A percentile compares a stretch with the other conserved stretches of the same genome.
phyloP scores from a whole-genome alignment of 53 echinoderm and acorn worm genomes.

The Henricia sp. region DNA sequence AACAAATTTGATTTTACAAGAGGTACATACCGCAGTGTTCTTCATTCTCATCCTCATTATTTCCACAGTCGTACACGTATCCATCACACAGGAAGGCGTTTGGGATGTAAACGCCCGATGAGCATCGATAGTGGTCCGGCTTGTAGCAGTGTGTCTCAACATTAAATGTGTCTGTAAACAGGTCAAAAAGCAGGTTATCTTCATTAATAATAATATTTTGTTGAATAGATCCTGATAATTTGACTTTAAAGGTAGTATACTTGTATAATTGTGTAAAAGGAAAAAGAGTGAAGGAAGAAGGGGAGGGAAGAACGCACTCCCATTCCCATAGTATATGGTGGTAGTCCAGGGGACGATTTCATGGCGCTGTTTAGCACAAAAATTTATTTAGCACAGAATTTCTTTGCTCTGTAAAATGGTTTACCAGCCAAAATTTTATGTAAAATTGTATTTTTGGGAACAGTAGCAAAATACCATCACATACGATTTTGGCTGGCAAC shows the following conservation, averaged over 20 bases:
- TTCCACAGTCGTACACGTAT: neutral
- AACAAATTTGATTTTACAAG: neutral
- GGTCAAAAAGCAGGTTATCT: neutral
- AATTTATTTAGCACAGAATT: no score
- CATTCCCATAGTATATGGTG: neutral
- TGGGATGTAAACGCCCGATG: neutral
- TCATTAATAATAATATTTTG: neutral
- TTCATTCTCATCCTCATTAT: neutral
- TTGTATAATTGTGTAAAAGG: neutral
- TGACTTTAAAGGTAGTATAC: neutral
- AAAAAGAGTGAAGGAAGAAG: neutral
- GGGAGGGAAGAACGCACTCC: no score
- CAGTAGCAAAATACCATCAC: no score
- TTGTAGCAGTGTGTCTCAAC: neutral
- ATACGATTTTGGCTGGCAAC: no score
- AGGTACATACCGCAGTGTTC: constrained; percentile 15
- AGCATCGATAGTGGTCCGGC: constrained; percentile 7
- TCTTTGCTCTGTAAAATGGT: no score
- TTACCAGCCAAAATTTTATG: no score
- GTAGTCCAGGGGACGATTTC: neutral
- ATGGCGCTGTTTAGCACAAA: no score
- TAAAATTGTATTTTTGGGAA: no score
- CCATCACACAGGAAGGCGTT: neutral
- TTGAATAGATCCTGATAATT: neutral
- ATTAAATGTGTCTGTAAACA: neutral